Evolutionary conservation across 30 jellyfish, hydroid and myxozoan species (phyloP).

Genomic region (Clytia hemisphaerica): DNA sequence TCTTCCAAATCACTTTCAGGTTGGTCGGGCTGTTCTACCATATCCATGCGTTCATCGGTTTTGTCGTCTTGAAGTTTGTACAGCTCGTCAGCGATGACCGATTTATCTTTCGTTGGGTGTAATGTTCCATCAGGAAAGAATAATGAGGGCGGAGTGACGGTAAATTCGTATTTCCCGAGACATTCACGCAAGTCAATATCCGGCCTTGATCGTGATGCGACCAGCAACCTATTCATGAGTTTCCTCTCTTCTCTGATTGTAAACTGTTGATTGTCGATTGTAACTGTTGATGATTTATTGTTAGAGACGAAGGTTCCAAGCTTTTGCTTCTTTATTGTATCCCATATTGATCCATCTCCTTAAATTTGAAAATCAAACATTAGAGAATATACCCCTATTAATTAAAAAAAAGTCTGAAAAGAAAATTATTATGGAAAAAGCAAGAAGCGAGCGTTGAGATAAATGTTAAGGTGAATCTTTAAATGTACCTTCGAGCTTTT

Average conservation of each 20-base stretch:
- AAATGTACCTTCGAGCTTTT: no score
- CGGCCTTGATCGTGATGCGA: conserved; percentile 9
- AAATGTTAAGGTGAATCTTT: no score
- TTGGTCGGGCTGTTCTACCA: no score
- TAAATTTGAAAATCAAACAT: no score
- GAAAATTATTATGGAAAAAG: no score
- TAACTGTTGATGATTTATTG: neutral
- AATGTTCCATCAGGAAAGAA: conserved; percentile 1
- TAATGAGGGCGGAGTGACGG: neutral
- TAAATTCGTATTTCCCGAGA: neutral
- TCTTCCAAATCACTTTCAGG: no score
- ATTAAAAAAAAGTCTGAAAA: no score
- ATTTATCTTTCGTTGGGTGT: neutral
- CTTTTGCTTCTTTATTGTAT: neutral
- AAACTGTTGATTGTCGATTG: neutral
- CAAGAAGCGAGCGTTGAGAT: no score
- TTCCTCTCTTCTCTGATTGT: neutral
- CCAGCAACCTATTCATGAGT: neutral
- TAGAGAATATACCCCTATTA: no score
- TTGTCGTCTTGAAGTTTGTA: no score
- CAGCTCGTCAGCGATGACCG: neutral
- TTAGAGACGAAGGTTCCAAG: neutral
- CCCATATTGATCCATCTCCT: neutral
- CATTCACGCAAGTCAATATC: neutral
- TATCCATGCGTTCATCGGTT: no score